Conservation (phyloP, 2,797 vertebrate species). For the Malurus splendens region DNA sequence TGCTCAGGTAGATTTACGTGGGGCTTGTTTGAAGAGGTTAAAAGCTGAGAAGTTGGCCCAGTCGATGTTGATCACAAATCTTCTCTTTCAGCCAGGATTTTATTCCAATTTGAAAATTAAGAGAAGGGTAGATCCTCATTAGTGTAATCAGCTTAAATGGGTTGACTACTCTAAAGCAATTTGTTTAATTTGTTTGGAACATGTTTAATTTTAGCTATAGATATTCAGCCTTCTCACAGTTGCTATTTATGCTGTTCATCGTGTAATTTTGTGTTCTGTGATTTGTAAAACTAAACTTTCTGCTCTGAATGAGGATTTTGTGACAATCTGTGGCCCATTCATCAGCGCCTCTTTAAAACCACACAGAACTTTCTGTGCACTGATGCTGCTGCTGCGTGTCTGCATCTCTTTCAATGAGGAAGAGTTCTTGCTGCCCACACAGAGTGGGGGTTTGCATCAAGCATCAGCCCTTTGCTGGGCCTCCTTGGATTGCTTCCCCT, state of each 20-base stretch:
- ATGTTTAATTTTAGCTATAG: constrained; percentile 45
- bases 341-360: background rate
- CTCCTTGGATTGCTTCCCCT: fast-evolving
- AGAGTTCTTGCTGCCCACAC: background rate
- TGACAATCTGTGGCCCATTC: background rate
- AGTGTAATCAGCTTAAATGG: constrained; percentile 54
- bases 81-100: constrained; percentile 23
- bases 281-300: constrained; percentile 38
- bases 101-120: constrained; percentile 10
- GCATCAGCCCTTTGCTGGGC: background rate
- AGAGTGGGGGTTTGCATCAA: fast-evolving
- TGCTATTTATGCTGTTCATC: constrained; percentile 31
- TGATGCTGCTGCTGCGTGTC: background rate
- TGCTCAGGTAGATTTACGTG: background rate
- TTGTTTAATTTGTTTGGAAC: constrained; percentile 58
- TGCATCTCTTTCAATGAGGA: background rate
- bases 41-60: background rate
- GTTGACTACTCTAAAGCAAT: constrained; percentile 52
- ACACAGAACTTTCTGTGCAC: background rate
- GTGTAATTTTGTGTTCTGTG: constrained; percentile 9
- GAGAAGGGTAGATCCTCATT: constrained; percentile 46
- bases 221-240: background rate
- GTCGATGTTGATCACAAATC: background rate
- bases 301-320: background rate
- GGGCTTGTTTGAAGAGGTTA: background rate